A percentile compares a stretch with the other conserved stretches of the same genome.
These are phyloP conservation scores for Leptothorax acervorum DNA, from an alignment of 2,888 invertebrate species.

Conservation along the genomic window DNA sequence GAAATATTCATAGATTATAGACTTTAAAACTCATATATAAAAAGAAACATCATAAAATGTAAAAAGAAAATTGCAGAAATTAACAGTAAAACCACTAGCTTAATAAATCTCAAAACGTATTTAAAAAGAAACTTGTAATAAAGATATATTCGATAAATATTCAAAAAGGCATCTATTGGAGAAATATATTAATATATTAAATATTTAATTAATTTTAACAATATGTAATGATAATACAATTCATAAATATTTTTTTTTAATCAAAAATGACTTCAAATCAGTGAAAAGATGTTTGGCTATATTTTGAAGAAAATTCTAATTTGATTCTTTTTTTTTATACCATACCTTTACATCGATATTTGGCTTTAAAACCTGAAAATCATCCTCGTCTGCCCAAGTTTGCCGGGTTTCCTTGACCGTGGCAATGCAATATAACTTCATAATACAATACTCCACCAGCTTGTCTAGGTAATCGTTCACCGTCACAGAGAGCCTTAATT, in stretches of 20 bases:
- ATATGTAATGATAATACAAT: neutral
- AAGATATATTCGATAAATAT: too few relatives aligned
- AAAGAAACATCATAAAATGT: too few relatives aligned
- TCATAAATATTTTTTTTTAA: neutral
- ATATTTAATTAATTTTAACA: neutral
- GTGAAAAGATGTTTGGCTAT: neutral
- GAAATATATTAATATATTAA: neutral
- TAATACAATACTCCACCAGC: conserved; percentile 92
- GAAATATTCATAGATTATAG: too few relatives aligned
- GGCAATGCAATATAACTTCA: conserved; percentile 92
- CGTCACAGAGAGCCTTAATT: conserved; percentile 87
- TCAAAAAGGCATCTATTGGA: neutral
- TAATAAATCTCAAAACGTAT: neutral
- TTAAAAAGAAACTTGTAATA: too few relatives aligned
- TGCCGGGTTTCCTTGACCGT: conserved; percentile 93
- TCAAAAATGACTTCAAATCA: neutral
- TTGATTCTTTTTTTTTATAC: neutral
- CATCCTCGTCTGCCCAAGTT: conserved; percentile 94
- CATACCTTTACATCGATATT: conserved; percentile 89
- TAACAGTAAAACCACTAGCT: neutral
- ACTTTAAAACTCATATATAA: too few relatives aligned
- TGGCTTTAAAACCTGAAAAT: conserved; percentile 92
- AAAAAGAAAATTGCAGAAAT: too few relatives aligned
- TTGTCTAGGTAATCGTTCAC: conserved; percentile 92
- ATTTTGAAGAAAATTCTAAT: neutral